Conservation (phyloP, 2,888 invertebrate species). For the Pseudanteris insignis region DNA sequence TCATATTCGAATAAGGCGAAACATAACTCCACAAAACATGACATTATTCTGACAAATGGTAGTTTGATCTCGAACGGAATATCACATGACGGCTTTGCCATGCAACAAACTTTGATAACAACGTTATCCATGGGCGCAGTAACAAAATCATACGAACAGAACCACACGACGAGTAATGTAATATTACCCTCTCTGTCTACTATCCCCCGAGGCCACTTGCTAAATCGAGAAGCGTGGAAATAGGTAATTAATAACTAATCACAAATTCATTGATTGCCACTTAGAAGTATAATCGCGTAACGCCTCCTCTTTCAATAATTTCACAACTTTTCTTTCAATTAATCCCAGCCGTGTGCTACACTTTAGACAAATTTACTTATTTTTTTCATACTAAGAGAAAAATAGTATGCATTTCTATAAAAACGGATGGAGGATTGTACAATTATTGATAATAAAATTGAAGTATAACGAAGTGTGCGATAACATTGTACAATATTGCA, state of each 20-base stretch:
- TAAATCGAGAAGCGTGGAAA: slow-evolving; percentile 39
- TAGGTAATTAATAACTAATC: slow-evolving; percentile 45
- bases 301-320: slow-evolving; percentile 19
- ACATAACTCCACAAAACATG: no score
- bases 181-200: slow-evolving; percentile 35
- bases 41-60: slow-evolving; percentile 36
- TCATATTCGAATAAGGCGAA: no score
- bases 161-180: slow-evolving; percentile 40
- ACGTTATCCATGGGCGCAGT: slow-evolving; percentile 28
- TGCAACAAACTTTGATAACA: slow-evolving; percentile 41
- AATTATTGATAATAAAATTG: no score
- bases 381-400: no score
- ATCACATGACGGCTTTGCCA: slow-evolving; percentile 29
- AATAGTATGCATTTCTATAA: no score
- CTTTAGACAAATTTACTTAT: no score
- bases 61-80: slow-evolving; percentile 29
- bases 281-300: slow-evolving; percentile 20
- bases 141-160: slow-evolving; percentile 43
- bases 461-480: no score
- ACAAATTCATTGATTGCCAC: slow-evolving; percentile 40
- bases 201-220: slow-evolving; percentile 38
- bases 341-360: no score
- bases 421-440: no score
- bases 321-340: no score
- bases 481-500: no score